A percentile compares a stretch with the other conserved stretches of the same genome.
Evolutionary conservation across 2,797 vertebrate genomes (phyloP).

Genomic region (Neomorphus geoffroyi): DNA sequence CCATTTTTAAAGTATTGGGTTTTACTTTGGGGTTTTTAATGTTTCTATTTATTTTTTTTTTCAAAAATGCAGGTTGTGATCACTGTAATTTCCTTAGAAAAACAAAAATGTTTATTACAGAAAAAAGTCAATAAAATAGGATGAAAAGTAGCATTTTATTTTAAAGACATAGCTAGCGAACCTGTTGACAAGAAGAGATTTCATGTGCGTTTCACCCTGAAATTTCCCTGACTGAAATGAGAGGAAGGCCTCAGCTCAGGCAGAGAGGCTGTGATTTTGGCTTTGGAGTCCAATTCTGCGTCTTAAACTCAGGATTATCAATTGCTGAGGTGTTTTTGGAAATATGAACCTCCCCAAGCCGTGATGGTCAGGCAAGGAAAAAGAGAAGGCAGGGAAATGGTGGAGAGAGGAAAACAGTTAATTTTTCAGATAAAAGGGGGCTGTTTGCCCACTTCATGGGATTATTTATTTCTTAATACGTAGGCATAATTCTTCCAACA

Average conservation of each 20-base stretch:
- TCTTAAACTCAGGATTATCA: neutral
- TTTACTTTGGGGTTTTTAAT: too few relatives aligned
- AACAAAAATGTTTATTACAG: neutral
- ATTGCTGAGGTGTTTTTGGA: neutral
- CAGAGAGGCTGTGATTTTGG: neutral
- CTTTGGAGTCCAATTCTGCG: neutral
- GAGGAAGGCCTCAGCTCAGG: neutral
- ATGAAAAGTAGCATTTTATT: neutral
- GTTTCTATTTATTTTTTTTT: too few relatives aligned
- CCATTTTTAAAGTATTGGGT: neutral
- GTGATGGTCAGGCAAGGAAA: accelerated
- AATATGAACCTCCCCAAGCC: neutral
- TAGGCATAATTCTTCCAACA: neutral
- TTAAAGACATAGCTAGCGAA: accelerated
- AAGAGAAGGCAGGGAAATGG: neutral
- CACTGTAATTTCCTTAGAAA: neutral
- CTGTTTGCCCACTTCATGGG: accelerated
- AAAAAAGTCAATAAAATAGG: neutral
- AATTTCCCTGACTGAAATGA: neutral
- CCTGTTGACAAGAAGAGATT: neutral
- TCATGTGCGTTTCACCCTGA: neutral
- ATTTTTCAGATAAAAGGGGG: neutral
- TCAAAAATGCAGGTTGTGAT: neutral
- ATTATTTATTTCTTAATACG: neutral
- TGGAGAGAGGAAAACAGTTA: neutral